These are phyloP conservation scores for Okamejei kenojei DNA, from an alignment of 2,797 vertebrate genomes.

Conservation along the genomic window DNA sequence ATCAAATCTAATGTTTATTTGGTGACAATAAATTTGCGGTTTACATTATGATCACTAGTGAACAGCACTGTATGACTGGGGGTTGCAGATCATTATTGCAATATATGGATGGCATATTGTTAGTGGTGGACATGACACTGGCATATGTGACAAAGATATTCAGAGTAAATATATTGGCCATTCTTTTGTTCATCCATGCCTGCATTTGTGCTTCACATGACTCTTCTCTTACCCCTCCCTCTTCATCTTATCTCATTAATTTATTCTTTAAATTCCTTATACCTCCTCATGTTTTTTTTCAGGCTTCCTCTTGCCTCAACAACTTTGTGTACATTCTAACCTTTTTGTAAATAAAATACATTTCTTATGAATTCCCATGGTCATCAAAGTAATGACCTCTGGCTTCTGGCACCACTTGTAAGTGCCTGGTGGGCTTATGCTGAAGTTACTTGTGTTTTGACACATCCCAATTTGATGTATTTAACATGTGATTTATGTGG, in stretches of 20 bases:
- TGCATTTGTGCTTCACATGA: not conserved
- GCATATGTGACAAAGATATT: not conserved
- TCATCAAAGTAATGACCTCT: not conserved
- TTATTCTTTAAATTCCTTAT: not conserved
- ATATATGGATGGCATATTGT: not conserved
- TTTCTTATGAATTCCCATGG: not conserved
- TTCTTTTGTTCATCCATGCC: not conserved
- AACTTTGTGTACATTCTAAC: not conserved
- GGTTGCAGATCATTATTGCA: not conserved
- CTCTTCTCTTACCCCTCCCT: not conserved
- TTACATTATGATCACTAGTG: not conserved
- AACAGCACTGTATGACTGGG: not conserved
- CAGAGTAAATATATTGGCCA: not conserved
- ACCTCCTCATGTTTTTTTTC: not conserved
- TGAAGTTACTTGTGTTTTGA: not conserved
- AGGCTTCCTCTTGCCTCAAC: not conserved
- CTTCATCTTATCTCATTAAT: not conserved
- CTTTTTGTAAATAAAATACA: not conserved
- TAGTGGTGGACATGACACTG: not conserved
- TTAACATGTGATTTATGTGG: not conserved
- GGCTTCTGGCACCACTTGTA: not conserved
- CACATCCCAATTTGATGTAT: not conserved
- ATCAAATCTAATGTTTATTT: not conserved
- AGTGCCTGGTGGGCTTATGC: not conserved
- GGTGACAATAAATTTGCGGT: not conserved